Evolutionary conservation across 2,888 invertebrate genomes (phyloP).

Genomic region (Dryobota labecula): DNA sequence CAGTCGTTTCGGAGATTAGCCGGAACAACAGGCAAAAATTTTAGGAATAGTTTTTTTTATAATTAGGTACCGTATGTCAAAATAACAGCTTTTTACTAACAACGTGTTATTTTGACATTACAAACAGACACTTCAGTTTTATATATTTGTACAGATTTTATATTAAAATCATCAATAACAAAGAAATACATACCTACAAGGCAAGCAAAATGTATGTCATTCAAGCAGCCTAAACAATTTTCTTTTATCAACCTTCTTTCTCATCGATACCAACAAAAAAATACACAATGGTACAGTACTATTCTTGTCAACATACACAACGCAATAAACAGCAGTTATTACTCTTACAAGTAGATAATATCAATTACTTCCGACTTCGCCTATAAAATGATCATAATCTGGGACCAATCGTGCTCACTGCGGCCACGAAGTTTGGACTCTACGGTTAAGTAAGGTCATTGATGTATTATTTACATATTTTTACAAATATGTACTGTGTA

Average conservation of each 20-base stretch:
- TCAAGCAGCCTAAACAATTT: not conserved
- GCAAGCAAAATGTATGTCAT: not conserved
- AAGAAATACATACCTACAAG: not conserved
- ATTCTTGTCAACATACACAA: conserved; percentile 7
- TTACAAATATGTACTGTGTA: conserved; percentile 1
- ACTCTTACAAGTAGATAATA: conserved; percentile 27
- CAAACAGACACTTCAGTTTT: too few relatives aligned
- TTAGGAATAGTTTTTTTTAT: too few relatives aligned
- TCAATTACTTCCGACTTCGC: conserved; percentile 63
- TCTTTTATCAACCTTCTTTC: not conserved
- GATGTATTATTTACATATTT: conserved; percentile 32
- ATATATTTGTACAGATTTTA: too few relatives aligned
- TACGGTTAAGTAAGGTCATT: conserved; percentile 47
- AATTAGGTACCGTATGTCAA: too few relatives aligned
- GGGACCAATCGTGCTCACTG: conserved; percentile 39
- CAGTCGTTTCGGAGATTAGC: too few relatives aligned
- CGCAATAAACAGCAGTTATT: conserved; percentile 21
- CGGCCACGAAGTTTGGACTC: conserved; percentile 58
- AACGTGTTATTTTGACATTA: too few relatives aligned
- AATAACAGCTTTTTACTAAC: too few relatives aligned
- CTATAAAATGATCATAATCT: conserved; percentile 38
- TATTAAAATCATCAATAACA: not conserved
- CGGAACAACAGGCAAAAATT: too few relatives aligned
- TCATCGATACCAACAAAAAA: not conserved
- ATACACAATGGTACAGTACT: not conserved